A percentile compares a stretch with the other conserved stretches of the same genome.
phyloP scores from a whole-genome alignment of 2,113 vertebrate genomes.

The Probosciger aterrimus region DNA sequence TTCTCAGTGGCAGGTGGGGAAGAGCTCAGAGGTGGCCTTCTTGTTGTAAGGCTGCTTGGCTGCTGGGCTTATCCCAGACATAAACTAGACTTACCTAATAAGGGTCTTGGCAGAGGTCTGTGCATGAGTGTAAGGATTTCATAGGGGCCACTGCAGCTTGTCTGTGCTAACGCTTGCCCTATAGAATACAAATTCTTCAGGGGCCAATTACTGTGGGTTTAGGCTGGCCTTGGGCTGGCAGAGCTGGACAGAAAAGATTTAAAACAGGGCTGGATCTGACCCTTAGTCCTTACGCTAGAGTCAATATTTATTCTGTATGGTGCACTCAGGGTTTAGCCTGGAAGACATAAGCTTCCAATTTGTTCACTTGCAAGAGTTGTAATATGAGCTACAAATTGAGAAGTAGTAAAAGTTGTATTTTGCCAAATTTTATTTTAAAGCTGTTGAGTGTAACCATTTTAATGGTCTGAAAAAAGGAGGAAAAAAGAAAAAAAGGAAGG shows the following conservation, averaged over 20 bases:
- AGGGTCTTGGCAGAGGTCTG: slow-evolving; percentile 2
- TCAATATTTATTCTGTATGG: slow-evolving; percentile 61
- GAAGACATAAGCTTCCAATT: slow-evolving; percentile 58
- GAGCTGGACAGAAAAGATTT: slow-evolving; percentile 34
- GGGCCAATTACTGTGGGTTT: slow-evolving; percentile 33
- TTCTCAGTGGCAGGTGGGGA: slow-evolving; percentile 4
- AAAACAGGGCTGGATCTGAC: slow-evolving; percentile 32
- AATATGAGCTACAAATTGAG: slow-evolving; percentile 45
- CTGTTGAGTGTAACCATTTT: slow-evolving; percentile 12
- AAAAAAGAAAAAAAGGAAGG: not conserved
- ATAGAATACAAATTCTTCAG: slow-evolving; percentile 19
- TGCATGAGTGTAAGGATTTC: not conserved
- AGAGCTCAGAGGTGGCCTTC: slow-evolving; percentile 30
- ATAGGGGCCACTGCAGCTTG: not conserved
- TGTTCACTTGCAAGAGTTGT: slow-evolving; percentile 31
- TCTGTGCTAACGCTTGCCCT: not conserved
- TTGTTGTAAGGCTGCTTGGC: not conserved
- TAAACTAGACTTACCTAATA: slow-evolving; percentile 27
- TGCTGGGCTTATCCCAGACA: slow-evolving; percentile 11
- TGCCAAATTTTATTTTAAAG: slow-evolving; percentile 46
- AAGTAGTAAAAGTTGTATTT: slow-evolving; percentile 21
- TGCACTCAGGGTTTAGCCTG: slow-evolving; percentile 41
- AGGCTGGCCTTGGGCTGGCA: not conserved
- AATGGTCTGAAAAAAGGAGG: not conserved
- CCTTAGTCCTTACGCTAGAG: slow-evolving; percentile 30